Base-by-base conservation (phyloP, 1,140 invertebrate species). In the Drosophila insularis region DNA sequence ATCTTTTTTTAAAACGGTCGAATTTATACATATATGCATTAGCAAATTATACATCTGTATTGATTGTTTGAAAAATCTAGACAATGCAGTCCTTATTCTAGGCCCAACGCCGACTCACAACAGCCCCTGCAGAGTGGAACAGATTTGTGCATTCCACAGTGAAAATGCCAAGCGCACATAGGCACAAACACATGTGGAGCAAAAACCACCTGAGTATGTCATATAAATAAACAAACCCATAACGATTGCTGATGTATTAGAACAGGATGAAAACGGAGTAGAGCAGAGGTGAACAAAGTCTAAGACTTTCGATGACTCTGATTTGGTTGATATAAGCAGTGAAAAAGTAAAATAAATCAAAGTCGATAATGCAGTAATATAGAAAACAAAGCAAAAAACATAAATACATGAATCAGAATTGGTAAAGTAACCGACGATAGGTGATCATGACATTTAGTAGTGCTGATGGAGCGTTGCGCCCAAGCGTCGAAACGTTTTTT, bases 191-290 rank as follows among this genome's bases (percentile, higher is more conserved):
- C 6, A 21, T 17, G 7, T 46, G 19, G 11, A 21, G 17, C 19
- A 50, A 58, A 86, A 86, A 86, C 82, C 81, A 86, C 79, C 81
- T 86, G 81, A 76, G 81, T 87, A 86, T 86, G 84, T 39, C 71
- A 63, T 60, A 50, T 50, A 21, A 50, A 50, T 19, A 65, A 69
- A 60, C 37, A 40, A 58, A 72, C 27, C 63, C 73, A 74, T 74
- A 74, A 56, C 53, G 55, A 64, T 60, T 55, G 56, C 43, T 46
- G 62, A 39, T 65, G 39, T 50, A 37, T 50, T 31, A 8, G 23
- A 13, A n/a, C 54, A 54, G 19, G 32, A 13, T 23, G 21, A 14
- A 4, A 39, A 35, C 35, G 35, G 17, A 27, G 14, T 10, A 17
- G 17, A 64, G 31, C 14, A 27, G 46, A 8, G 21, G 54, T 55